phyloP scores from a whole-genome alignment of 2,113 vertebrate genomes.

The Syngnathoides biaculeatus region DNA sequence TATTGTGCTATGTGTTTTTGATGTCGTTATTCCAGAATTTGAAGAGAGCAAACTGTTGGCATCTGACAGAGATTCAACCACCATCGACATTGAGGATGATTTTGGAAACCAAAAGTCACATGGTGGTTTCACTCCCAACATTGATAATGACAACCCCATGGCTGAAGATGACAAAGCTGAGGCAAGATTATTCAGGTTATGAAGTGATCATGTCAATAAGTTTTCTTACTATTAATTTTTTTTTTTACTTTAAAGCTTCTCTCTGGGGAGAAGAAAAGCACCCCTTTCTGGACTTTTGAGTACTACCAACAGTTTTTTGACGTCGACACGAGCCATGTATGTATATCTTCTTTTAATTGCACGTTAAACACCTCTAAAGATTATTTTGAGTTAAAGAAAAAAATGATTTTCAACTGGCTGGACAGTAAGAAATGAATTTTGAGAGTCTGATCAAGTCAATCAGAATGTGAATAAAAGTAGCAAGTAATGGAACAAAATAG shows the following conservation, averaged over 20 bases:
- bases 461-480: background rate
- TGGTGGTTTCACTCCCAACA: slow-evolving; percentile 59
- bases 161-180: slow-evolving; percentile 79
- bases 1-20: background rate
- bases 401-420: background rate
- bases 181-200: slow-evolving; percentile 44
- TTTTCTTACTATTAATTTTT: background rate
- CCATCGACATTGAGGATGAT: slow-evolving; percentile 81
- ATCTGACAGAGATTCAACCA: slow-evolving; percentile 74
- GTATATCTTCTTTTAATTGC: background rate
- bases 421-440: background rate
- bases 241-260: slow-evolving; percentile 75
- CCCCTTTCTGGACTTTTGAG: slow-evolving; percentile 95
- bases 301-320: slow-evolving; percentile 95
- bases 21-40: slow-evolving; percentile 76
- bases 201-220: background rate
- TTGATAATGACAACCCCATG: slow-evolving; percentile 73
- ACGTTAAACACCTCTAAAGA: background rate
- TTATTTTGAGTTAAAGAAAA: background rate
- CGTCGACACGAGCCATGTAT: slow-evolving; percentile 89
- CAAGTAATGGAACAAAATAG: no score
- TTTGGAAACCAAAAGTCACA: slow-evolving; percentile 55
- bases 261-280: slow-evolving; percentile 84
- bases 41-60: slow-evolving; percentile 76
- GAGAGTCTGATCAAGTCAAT: background rate